Percentiles rank a stretch among this genome's conserved stretches.
phyloP scores from a whole-genome alignment of 2,888 invertebrate species.

The Eustalomyia histrio region DNA sequence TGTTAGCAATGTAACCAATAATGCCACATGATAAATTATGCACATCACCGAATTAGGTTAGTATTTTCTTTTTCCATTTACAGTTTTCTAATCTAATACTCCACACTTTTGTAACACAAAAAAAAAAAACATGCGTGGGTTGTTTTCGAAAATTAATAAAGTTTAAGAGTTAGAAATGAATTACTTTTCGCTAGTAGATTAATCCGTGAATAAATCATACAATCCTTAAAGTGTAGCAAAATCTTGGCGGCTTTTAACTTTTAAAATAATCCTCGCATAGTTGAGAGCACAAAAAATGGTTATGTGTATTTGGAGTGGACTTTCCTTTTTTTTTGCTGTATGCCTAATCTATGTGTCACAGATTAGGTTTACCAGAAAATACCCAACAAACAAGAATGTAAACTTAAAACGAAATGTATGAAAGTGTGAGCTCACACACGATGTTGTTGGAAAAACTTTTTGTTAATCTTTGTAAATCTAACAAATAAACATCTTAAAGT shows the following conservation, averaged over 20 bases:
- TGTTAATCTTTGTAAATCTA: no score
- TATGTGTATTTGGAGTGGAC: slow-evolving; percentile 2
- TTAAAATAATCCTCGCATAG: neutral
- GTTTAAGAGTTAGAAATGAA: no score
- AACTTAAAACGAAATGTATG: no score
- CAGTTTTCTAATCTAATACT: slow-evolving; percentile 22
- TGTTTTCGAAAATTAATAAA: neutral
- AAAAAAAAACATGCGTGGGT: slow-evolving; percentile 41
- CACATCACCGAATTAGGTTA: slow-evolving; percentile 56
- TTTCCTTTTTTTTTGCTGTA: neutral
- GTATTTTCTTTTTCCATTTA: slow-evolving; percentile 32
- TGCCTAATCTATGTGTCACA: slow-evolving; percentile 41
- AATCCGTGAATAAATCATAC: no score
- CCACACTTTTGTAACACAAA: slow-evolving; percentile 19
- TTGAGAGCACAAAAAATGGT: neutral
- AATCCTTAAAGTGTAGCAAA: no score
- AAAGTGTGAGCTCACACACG: no score
- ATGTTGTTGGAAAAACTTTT: no score
- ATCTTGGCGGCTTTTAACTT: neutral
- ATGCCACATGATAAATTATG: slow-evolving; percentile 67
- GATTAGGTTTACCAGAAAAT: slow-evolving; percentile 21
- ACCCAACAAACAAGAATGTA: no score
- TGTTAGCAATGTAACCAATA: slow-evolving; percentile 60
- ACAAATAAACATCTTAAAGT: no score
- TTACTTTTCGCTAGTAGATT: no score